Evolutionary conservation across 2,797 vertebrate genomes (phyloP), one percentile per base, ranked within the genome.

Genomic region (Anguilla marmorata): DNA sequence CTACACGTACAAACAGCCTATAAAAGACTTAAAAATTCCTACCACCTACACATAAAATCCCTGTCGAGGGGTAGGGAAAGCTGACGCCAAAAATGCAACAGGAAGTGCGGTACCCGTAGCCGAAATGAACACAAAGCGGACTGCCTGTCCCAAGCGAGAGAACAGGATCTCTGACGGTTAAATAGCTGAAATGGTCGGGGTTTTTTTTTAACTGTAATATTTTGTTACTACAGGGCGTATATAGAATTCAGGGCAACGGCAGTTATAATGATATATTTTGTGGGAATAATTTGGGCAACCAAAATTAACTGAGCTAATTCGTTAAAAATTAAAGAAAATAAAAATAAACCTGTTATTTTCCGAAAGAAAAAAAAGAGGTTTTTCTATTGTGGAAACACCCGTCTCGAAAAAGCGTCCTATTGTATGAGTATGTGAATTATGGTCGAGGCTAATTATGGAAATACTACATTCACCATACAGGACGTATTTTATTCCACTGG

Each of bases 41-140:
- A 58, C 83, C 50, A 84, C 45, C 50, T 56, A 84, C 50, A 84
- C 24, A 84, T 11, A 58, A 76, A 88, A 86, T 80, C 90, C 63
- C n/a, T 37, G 87, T 85, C 80, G 86, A 83, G 83, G 88, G 89
- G 87, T 90, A 88, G 60, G 84, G 58, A 69, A 66, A 87, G 50
- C 41, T 50, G 60, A 60, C 89, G 80, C 84, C 86, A 63, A 63
- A 85, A 85, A 89, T 90, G 76, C 41, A 86, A 89, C 91, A 92
- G 91, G 92, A 93, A 91, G 90, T 90, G 89, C 54, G 41, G 52
- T 86, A 66, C 76, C 74, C 56, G 76, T 76, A 63, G 52, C 54
- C 86, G 66, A 76, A 90, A 88, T 30, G 56, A 87, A 83, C 83
- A 87, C 80, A 86, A 89, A 90, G 84, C 89, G 84, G 45, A 76